Conservation (phyloP, 2,888 invertebrate species). For the Xestobium rufovillosum region DNA sequence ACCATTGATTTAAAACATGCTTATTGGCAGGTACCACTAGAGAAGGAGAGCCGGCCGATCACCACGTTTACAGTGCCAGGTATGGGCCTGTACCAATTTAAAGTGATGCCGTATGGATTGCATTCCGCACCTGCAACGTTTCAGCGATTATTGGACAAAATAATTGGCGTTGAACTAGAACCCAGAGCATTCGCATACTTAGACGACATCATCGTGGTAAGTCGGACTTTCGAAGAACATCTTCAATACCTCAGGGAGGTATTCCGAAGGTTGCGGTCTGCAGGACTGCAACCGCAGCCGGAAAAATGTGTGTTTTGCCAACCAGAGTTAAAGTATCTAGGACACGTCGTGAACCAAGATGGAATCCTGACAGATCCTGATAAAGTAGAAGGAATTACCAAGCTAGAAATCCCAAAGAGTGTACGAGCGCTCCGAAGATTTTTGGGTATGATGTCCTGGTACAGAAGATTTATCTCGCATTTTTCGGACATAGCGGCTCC, state of each 20-base stretch:
- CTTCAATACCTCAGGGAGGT: too few relatives aligned
- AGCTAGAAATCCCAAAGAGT: neutral
- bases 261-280: too few relatives aligned
- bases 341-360: too few relatives aligned
- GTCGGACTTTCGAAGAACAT: too few relatives aligned
- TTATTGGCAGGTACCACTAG: constrained; percentile 26
- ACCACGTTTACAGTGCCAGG: constrained; percentile 27
- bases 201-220: too few relatives aligned
- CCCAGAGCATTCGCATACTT: constrained; percentile 17
- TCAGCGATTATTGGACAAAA: constrained; percentile 23
- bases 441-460: too few relatives aligned
- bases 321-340: too few relatives aligned
- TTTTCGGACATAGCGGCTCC: constrained; percentile 16
- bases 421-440: too few relatives aligned
- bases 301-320: too few relatives aligned
- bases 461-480: constrained; percentile 13
- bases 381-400: too few relatives aligned
- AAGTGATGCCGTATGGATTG: constrained; percentile 27
- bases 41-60: constrained; percentile 15
- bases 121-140: constrained; percentile 24
- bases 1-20: constrained; percentile 25
- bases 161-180: constrained; percentile 24
- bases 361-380: too few relatives aligned
- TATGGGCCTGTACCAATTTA: constrained; percentile 25
- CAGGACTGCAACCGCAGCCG: too few relatives aligned